Base-by-base conservation (phyloP, 2,113 vertebrate species). In the Amia ocellicauda region DNA sequence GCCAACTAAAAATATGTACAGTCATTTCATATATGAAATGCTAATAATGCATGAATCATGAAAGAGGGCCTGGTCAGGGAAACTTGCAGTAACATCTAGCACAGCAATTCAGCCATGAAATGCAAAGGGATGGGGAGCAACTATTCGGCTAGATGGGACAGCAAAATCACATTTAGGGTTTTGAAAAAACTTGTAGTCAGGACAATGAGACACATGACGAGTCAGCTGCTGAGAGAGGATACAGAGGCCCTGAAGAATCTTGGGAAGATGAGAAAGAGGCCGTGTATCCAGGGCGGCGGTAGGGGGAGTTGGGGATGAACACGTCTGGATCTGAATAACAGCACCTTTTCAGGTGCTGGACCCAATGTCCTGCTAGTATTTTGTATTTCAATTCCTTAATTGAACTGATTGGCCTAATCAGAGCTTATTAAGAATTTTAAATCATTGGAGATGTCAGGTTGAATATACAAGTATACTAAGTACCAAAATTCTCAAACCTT, bases 71-170 rank as follows among this genome's bases (percentile, higher is more conserved):
- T 59, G 68, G 3, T 59, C 58, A 28, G 41, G 31, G 45, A 13
- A 17, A 58, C 13, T 49, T 65, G 70, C 49, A 61, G 72, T 78
- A 70, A 54, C 64, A 74, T 74, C 74, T 75, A 83, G 77, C 76
- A 74, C 62, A 72, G 75, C 69, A 74, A 71, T 76, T 74, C 67
- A 76, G 67, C 77, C 78, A 74, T 82, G 74, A 79, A 81, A 86
- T 74, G 73, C 71, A 64, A 74, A 83, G 60, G 69, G 74, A 79
- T 77, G 75, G 68, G 66, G 61, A 68, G 77, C 74, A 76, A 77
- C 78, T 82, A 78, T 80, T 84, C 77, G 79, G 79, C 75, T 83
- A 85, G 80, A 84, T 81, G 81, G 77, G 78, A 79, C 58, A 69
- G 69, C 77, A 64, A 70, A 72, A 79, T 69, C 67, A 78, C 69